phyloP scores from a whole-genome alignment of 92 coral and sea anemone species.

The Paragorgia papillata region DNA sequence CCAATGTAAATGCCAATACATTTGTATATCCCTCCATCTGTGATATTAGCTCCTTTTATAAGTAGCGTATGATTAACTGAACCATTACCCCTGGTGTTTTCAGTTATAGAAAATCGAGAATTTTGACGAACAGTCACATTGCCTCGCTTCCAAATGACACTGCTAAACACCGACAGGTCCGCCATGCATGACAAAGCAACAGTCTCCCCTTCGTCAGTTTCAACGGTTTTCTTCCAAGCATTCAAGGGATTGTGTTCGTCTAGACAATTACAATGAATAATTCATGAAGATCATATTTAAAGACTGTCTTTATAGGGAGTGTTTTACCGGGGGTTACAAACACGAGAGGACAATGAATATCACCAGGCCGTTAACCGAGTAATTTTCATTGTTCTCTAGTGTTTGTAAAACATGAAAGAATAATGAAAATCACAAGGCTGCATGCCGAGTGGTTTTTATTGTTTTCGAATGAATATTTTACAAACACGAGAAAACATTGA shows the following conservation, averaged over 20 bases:
- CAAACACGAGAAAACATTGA: too few species aligned
- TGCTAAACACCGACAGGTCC: not conserved
- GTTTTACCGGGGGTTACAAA: too few species aligned
- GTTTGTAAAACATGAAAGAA: too few species aligned
- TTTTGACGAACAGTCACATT: not conserved
- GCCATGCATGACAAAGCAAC: conserved; percentile 3
- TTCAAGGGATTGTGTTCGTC: not conserved
- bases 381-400: too few species aligned
- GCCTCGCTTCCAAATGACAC: not conserved
- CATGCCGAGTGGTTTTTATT: too few species aligned
- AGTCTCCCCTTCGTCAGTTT: not conserved
- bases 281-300: too few species aligned
- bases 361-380: too few species aligned
- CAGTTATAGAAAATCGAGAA: not conserved
- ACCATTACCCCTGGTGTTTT: conserved; percentile 4
- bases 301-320: too few species aligned
- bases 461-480: too few species aligned
- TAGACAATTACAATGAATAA: too few species aligned
- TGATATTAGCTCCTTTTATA: conserved; percentile 3
- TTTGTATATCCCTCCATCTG: conserved; percentile 30
- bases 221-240: not conserved
- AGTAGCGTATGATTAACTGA: conserved; percentile 3
- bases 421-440: too few species aligned
- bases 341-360: too few species aligned
- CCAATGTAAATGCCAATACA: not conserved